phyloP scores from a whole-genome alignment of 92 coral and sea anemone species.

The Scolanthus callimorphus region DNA sequence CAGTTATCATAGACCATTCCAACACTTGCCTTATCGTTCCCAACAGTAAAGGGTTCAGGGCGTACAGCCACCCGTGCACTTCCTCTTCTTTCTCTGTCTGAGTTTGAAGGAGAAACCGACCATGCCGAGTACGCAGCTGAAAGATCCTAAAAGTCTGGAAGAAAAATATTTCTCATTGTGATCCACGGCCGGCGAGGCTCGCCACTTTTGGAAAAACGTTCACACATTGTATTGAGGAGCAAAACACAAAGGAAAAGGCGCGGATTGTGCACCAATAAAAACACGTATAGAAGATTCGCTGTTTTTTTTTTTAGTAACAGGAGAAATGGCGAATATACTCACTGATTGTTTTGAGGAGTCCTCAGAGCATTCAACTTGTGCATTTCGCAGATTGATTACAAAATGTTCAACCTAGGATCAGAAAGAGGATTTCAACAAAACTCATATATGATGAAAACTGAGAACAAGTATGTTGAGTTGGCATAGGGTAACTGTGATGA shows the following conservation, averaged over 20 bases:
- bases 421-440: background rate
- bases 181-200: no score
- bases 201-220: no score
- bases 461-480: no score
- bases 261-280: no score
- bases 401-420: constrained; percentile 69
- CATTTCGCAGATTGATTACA: constrained; percentile 66
- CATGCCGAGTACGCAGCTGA: constrained; percentile 82
- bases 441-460: background rate
- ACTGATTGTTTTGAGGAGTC: constrained; percentile 51
- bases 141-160: constrained; percentile 68
- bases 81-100: constrained; percentile 70
- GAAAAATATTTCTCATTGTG: no score
- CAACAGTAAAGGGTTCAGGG: constrained; percentile 85
- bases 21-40: constrained; percentile 92
- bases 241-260: no score
- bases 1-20: no score
- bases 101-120: constrained; percentile 83
- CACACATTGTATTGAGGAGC: no score
- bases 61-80: constrained; percentile 86
- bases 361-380: constrained; percentile 90
- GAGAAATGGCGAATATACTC: no score
- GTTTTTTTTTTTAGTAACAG: no score
- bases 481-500: no score
- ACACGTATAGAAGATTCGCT: no score